Evolutionary conservation across 2,888 invertebrate genomes (phyloP).

Genomic region (Ichneumoninae sp.): DNA sequence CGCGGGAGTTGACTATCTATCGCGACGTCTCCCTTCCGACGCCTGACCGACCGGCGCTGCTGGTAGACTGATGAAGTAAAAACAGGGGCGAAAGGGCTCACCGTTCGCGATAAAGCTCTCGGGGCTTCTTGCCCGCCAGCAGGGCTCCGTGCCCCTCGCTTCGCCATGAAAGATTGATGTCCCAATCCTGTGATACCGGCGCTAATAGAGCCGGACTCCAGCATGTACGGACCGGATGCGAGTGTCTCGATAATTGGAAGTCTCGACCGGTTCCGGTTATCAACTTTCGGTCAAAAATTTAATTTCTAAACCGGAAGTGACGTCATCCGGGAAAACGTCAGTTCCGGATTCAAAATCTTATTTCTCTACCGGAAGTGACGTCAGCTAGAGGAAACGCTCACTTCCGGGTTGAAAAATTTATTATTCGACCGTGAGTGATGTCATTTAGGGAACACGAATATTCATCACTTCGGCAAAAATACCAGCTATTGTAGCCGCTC

Average conservation of each 20-base stretch:
- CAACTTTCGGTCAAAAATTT: not conserved
- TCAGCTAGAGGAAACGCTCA: no score
- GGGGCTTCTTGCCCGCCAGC: constrained; percentile 50
- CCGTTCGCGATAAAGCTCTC: constrained; percentile 71
- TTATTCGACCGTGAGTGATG: no score
- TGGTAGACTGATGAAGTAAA: constrained; percentile 78
- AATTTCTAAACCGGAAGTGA: no score
- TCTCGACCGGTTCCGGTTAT: not conserved
- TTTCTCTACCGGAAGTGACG: no score
- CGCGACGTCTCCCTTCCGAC: constrained; percentile 26
- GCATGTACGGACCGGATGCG: not conserved
- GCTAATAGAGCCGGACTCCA: constrained; percentile 11
- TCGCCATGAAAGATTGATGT: constrained; percentile 55
- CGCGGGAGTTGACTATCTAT: constrained; percentile 27
- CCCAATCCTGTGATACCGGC: constrained; percentile 3
- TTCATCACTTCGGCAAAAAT: no score
- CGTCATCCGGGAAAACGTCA: no score
- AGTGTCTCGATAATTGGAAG: not conserved
- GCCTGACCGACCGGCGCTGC: constrained; percentile 63
- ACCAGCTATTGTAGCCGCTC: no score
- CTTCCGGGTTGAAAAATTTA: no score
- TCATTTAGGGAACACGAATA: no score
- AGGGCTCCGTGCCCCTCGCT: constrained; percentile 13
- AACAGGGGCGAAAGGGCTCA: constrained; percentile 69
- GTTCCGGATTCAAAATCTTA: no score